Evolutionary conservation across 2,113 vertebrate genomes (phyloP).

Genomic region (Sinosuthora webbiana): DNA sequence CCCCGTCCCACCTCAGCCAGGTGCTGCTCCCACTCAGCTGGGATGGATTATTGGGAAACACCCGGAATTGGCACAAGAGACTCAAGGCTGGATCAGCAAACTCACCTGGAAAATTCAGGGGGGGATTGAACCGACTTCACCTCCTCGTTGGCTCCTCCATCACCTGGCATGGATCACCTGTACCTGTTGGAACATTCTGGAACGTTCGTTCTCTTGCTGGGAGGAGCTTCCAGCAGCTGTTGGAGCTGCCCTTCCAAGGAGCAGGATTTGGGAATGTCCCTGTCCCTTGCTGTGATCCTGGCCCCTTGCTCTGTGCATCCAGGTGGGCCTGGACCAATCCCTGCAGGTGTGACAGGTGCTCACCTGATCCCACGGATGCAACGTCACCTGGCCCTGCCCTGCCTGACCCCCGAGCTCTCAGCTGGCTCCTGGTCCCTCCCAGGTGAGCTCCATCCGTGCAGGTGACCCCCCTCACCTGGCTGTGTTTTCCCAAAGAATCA

Average conservation of each 20-base stretch:
- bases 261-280: not conserved
- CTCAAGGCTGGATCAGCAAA: not conserved
- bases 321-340: not conserved
- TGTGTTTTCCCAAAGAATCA: not conserved
- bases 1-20: not conserved
- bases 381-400: not conserved
- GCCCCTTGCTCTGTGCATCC: not conserved
- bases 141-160: not conserved
- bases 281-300: not conserved
- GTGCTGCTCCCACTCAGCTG: not conserved
- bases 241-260: not conserved
- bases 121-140: not conserved
- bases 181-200: not conserved
- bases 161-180: not conserved
- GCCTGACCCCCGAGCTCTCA: not conserved
- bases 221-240: not conserved
- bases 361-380: not conserved
- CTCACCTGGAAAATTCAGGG: not conserved
- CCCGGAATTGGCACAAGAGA: not conserved
- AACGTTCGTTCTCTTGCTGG: not conserved
- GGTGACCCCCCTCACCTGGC: not conserved
- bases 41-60: not conserved
- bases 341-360: not conserved
- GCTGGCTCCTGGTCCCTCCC: not conserved
- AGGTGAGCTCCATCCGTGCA: not conserved